Percentiles rank a stretch among this genome's conserved stretches.
phyloP scores from a whole-genome alignment of 2,113 vertebrate genomes.

The Gasterosteus nipponicus region DNA sequence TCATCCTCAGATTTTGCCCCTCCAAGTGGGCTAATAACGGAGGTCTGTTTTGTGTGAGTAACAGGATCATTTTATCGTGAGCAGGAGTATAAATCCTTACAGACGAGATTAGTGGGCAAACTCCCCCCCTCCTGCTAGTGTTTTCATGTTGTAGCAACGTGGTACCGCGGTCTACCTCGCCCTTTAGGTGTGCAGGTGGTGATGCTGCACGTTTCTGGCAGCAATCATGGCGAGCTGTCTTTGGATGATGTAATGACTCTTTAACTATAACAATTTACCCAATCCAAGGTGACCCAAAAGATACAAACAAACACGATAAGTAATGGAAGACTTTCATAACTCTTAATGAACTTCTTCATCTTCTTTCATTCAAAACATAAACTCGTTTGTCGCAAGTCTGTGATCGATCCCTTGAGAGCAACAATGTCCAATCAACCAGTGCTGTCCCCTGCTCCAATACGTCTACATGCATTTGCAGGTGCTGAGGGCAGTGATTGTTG shows the following conservation, averaged over 20 bases:
- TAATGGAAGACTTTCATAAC: no score
- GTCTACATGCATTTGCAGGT: conserved; percentile 18
- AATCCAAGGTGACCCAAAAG: no score
- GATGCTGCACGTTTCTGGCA: conserved; percentile 65
- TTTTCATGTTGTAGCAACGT: not conserved
- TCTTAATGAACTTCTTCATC: no score
- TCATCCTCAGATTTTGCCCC: not conserved
- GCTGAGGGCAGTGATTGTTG: conserved; percentile 29
- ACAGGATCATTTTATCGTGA: not conserved
- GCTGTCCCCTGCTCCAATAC: conserved; percentile 12
- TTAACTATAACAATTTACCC: no score
- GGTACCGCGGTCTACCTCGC: conserved; percentile 73
- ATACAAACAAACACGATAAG: no score
- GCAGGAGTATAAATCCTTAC: not conserved
- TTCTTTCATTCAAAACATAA: no score
- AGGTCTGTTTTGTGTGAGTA: not conserved
- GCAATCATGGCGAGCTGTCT: conserved; percentile 78
- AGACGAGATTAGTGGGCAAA: not conserved
- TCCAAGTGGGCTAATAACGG: not conserved
- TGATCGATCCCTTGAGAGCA: not conserved
- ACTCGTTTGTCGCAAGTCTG: not conserved
- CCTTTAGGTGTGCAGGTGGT: conserved; percentile 57
- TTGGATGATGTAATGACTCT: conserved; percentile 59
- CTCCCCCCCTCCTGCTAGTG: not conserved
- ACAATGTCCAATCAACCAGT: conserved; percentile 4